Percentiles rank a stretch among this genome's conserved stretches.
Evolutionary conservation across 2,797 vertebrate genomes (phyloP).

Genomic region (Falco biarmicus): DNA sequence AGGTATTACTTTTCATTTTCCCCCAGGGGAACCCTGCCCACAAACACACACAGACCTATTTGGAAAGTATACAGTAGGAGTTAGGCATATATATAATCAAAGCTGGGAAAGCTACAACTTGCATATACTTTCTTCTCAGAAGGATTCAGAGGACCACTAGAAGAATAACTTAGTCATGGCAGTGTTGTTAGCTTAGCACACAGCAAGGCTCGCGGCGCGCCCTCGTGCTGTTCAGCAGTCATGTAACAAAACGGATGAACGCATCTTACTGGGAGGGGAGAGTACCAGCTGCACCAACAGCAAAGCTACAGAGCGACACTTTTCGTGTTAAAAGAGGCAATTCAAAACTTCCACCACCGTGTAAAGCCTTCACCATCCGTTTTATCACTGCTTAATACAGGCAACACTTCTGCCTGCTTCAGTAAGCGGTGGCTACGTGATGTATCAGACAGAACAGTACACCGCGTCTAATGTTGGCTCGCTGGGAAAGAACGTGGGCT

Average conservation of each 20-base stretch:
- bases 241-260: neutral
- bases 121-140: neutral
- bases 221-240: neutral
- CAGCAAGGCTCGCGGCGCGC: neutral
- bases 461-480: neutral
- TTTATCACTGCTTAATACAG: neutral
- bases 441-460: neutral
- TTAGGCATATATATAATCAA: neutral
- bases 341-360: neutral
- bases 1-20: neutral
- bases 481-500: neutral
- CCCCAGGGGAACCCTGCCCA: neutral
- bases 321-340: neutral
- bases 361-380: neutral
- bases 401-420: neutral
- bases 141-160: neutral
- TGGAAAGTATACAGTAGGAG: neutral
- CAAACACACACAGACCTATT: neutral
- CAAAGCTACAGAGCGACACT: neutral
- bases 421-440: neutral
- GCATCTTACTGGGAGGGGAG: neutral
- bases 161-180: neutral
- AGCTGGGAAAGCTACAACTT: neutral
- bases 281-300: neutral
- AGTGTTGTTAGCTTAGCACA: neutral